phyloP scores from a whole-genome alignment of 2,113 vertebrate genomes.

The Glareola pratincola region DNA sequence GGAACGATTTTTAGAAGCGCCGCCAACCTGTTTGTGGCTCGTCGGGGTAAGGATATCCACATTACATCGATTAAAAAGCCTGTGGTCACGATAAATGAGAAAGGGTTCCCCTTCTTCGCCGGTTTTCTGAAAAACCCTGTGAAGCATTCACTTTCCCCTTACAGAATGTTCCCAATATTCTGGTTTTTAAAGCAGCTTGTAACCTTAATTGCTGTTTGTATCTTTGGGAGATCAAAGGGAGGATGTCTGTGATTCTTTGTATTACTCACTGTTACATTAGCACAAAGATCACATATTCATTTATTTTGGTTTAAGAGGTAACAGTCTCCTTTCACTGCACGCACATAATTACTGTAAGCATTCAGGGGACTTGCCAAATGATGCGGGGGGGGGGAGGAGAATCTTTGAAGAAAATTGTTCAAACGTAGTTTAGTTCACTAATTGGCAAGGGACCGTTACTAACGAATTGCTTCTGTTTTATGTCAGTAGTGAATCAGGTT shows the following conservation, averaged over 20 bases:
- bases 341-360: conserved; percentile 57
- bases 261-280: conserved; percentile 17
- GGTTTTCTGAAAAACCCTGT: not conserved
- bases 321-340: conserved; percentile 50
- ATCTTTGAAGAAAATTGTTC: conserved; percentile 64
- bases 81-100: rapidly evolving
- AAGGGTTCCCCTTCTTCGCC: not conserved
- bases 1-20: conserved; percentile 8
- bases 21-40: not conserved
- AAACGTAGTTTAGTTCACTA: conserved; percentile 55
- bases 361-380: conserved; percentile 38
- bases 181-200: not conserved
- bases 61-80: not conserved
- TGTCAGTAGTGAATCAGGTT: conserved; percentile 62
- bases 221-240: conserved; percentile 49
- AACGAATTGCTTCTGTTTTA: conserved; percentile 64
- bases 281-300: conserved; percentile 10
- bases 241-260: conserved; percentile 34
- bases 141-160: not conserved
- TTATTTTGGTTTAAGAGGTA: conserved; percentile 35
- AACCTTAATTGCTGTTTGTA: conserved; percentile 19
- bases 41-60: not conserved
- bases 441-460: conserved; percentile 54
- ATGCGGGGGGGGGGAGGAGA: conserved; percentile 26
- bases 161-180: not conserved